Conservation (phyloP, 2,797 vertebrate species). For the Microhierax caerulescens region DNA sequence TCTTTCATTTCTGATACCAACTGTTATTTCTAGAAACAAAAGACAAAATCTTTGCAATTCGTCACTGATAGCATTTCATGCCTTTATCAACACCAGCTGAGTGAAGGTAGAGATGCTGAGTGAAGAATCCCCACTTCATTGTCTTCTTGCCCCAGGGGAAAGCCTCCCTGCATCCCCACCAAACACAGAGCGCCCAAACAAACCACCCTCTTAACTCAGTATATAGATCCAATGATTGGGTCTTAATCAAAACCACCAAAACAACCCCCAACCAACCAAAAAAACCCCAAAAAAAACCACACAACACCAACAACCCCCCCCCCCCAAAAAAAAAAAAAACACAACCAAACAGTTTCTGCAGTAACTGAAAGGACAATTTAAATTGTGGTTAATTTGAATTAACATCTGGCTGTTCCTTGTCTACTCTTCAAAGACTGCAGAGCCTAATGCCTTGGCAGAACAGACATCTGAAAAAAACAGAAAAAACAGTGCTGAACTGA, state of each 20-base stretch:
- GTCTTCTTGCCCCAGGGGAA: background rate
- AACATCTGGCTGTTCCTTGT: background rate
- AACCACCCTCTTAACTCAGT: background rate
- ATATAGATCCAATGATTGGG: accelerated
- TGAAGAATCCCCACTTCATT: background rate
- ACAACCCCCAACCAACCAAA: background rate
- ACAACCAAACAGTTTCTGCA: background rate
- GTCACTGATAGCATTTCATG: background rate
- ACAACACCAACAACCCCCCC: background rate
- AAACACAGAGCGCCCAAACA: background rate
- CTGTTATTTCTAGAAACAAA: background rate
- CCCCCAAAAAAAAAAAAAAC: too few relatives aligned
- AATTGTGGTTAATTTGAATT: background rate
- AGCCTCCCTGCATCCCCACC: background rate
- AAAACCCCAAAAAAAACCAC: background rate
- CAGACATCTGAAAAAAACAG: background rate
- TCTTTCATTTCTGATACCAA: background rate
- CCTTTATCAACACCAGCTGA: background rate
- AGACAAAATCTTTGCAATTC: background rate
- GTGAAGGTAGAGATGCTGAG: background rate
- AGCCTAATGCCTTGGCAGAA: background rate
- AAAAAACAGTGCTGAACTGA: background rate
- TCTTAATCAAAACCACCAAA: background rate
- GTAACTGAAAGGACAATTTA: background rate
- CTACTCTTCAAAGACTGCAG: background rate